A percentile compares a stretch with the other conserved stretches of the same genome.
Evolutionary conservation across 2,797 vertebrate genomes (phyloP).

Genomic region (Trichosurus vulpecula): DNA sequence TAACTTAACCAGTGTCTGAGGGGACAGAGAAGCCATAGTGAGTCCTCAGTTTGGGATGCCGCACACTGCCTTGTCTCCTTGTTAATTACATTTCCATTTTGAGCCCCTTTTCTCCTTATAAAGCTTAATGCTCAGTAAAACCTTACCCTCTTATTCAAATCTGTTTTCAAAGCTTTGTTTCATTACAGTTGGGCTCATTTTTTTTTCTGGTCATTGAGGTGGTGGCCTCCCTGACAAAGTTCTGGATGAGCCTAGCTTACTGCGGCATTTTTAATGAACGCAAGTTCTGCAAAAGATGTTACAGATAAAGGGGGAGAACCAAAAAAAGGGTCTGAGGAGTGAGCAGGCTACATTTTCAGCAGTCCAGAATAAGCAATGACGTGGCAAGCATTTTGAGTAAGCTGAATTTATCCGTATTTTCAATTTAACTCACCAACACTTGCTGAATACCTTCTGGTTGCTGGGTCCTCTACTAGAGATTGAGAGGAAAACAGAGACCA

Average conservation of each 20-base stretch:
- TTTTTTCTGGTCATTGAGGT: conserved; percentile 39
- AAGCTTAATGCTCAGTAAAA: conserved; percentile 34
- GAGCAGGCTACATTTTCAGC: conserved; percentile 48
- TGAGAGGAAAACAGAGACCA: neutral
- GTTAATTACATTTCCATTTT: conserved; percentile 55
- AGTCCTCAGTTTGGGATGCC: neutral
- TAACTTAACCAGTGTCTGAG: neutral
- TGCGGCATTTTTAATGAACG: conserved; percentile 61
- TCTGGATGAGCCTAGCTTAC: conserved; percentile 63
- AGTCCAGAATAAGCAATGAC: conserved; percentile 48
- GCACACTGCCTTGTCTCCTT: conserved; percentile 4
- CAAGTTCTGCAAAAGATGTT: conserved; percentile 54
- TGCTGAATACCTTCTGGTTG: neutral
- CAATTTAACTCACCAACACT: neutral
- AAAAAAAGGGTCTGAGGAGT: conserved; percentile 67
- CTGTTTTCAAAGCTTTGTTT: conserved; percentile 33
- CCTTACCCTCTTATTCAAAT: conserved; percentile 63
- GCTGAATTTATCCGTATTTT: conserved; percentile 53
- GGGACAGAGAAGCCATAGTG: conserved; percentile 35
- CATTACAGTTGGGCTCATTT: conserved; percentile 54
- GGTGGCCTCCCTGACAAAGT: conserved; percentile 55
- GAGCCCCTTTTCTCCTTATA: neutral
- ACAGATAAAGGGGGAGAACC: conserved; percentile 57
- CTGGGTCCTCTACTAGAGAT: neutral
- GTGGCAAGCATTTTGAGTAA: conserved; percentile 69